Base-by-base conservation (phyloP, 2,113 vertebrate genomes). In the Aythya baeri region DNA sequence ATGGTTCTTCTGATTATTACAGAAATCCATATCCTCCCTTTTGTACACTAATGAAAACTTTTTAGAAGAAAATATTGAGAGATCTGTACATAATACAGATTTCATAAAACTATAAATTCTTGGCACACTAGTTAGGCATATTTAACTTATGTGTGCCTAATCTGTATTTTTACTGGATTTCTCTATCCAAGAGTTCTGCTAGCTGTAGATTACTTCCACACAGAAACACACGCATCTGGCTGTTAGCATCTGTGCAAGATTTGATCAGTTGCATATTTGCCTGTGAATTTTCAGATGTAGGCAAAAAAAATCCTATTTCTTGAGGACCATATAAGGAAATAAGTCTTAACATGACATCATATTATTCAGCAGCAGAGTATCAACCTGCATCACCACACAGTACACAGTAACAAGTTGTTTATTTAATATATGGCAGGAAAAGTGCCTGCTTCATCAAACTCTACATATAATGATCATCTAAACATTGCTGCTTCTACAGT, bases 91-190 rank as follows among this genome's bases (percentile, higher is more conserved):
- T 82, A 89, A 88, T 66, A 79, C 41, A 93, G 63, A 93, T 96
- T 93, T 83, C 58, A 91, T 87, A 89, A 95, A 96, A 38, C 74
- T 82, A 52, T 73, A 83, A 44, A 67, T 92, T 93, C 88, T 93
- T 94, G 81, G 88, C 91, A 95, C 0, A 6, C 58, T 75, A 63
- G 52, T 92, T 86, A 74, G 70, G 89, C 25, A 36, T 68, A 76
- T 94, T 94, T 92, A 78, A 95, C 17, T 91, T 95, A 92, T 63
- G n/a, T 74, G 70, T 76, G 86, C 58, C 36, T 93, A 96, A 93
- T 95, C 70, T 91, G 80, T 78, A 85, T 91, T 96, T 96, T 96
- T 93, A 94, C 49, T 66, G 58, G 81, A 93, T 76, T 93, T 91
- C 62, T 85, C 83, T 89, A 3, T 94, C 92, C 92, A 92, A 80